Percentiles rank a stretch among this genome's conserved stretches.
Conservation (phyloP, 1,140 invertebrate genomes). For the Thaumatotibia leucotreta region DNA sequence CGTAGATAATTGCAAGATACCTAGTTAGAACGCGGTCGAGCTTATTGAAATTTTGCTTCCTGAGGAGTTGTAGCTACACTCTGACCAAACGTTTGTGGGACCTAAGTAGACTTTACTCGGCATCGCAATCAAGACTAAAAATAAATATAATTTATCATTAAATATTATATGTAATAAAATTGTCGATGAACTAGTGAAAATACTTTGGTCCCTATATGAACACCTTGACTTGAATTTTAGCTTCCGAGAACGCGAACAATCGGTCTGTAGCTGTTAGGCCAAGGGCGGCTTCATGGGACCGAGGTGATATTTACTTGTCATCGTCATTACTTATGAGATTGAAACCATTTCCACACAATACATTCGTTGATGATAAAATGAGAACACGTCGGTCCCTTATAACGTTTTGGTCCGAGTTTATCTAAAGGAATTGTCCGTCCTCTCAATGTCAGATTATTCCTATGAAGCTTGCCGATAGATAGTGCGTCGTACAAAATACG, state of each 20-base stretch:
- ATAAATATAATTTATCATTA: too few species aligned
- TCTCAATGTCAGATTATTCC: not conserved
- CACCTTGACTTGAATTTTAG: not conserved
- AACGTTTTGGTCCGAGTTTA: not conserved
- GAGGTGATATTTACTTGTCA: not conserved
- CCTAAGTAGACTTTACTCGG: not conserved
- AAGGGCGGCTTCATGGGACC: not conserved
- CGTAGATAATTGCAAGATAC: not conserved
- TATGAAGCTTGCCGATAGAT: not conserved
- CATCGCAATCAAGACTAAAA: too few species aligned
- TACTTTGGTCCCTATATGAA: too few species aligned
- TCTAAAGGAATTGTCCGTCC: not conserved
- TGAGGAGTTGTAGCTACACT: not conserved
- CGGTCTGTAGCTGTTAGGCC: not conserved
- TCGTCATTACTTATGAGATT: too few species aligned
- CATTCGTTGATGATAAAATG: not conserved
- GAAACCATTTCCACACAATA: too few species aligned
- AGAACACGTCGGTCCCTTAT: not conserved
- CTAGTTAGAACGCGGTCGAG: conserved; percentile 4
- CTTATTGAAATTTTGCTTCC: not conserved
- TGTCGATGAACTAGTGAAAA: too few species aligned
- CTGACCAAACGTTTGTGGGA: not conserved
- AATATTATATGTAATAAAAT: too few species aligned
- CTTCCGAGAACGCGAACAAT: not conserved
- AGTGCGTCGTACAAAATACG: not conserved